Percentiles rank a stretch among this genome's conserved stretches.
Evolutionary conservation across 1,140 invertebrate species (phyloP).

Genomic region (Dendrolimus kikuchii): DNA sequence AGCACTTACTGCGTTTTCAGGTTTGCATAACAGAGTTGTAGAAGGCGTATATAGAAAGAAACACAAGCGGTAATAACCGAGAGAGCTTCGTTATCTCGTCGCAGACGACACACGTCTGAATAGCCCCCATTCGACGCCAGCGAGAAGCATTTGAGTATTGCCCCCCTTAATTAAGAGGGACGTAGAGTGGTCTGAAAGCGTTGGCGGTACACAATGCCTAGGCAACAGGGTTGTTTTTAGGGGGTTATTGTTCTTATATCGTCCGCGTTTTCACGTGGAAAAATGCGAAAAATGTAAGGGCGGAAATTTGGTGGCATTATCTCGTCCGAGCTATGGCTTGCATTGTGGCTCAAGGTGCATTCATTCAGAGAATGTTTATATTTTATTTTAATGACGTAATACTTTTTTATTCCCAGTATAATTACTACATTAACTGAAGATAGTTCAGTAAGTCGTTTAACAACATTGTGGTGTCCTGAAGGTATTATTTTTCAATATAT

Average conservation of each 20-base stretch:
- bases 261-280: constrained; percentile 28
- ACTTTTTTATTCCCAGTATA: too few species aligned
- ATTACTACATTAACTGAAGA: too few species aligned
- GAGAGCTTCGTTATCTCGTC: constrained; percentile 58
- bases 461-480: too few species aligned
- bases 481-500: too few species aligned
- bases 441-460: too few species aligned
- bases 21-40: too few species aligned
- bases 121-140: constrained; percentile 38
- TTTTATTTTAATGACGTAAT: too few species aligned
- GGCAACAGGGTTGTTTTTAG: constrained; percentile 38
- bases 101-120: constrained; percentile 53
- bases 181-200: constrained; percentile 55
- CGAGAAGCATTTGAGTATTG: constrained; percentile 45
- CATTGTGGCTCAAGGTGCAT: too few species aligned
- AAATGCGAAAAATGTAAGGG: constrained; percentile 3
- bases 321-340: too few species aligned
- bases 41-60: constrained; percentile 20
- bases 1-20: too few species aligned
- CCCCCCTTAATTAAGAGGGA: constrained; percentile 62
- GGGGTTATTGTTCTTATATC: constrained; percentile 41
- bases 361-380: too few species aligned
- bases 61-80: constrained; percentile 47
- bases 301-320: background rate
- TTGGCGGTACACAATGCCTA: constrained; percentile 37